These are phyloP conservation scores for Cyprinodon diabolis DNA, from an alignment of 2,797 vertebrate species.

Conservation along the genomic window DNA sequence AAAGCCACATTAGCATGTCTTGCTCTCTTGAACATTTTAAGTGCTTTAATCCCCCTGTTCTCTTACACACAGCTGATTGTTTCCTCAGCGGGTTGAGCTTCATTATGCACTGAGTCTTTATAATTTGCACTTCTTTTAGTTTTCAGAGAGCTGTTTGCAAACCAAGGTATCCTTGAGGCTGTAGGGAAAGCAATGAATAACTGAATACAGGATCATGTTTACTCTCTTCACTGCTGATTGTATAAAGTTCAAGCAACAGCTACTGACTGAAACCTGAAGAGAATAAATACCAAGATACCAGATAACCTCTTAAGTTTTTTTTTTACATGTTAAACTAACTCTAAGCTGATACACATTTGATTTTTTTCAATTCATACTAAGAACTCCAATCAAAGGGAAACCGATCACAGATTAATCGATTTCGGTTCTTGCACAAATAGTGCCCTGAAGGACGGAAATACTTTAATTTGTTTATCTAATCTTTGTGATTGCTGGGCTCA, in stretches of 20 bases:
- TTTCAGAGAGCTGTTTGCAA: constrained; percentile 63
- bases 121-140: constrained; percentile 44
- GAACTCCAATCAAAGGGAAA: not conserved
- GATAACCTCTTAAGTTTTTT: not conserved
- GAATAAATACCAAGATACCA: not conserved
- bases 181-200: constrained; percentile 51
- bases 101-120: constrained; percentile 57
- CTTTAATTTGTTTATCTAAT: too few species aligned
- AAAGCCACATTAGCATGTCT: constrained; percentile 46
- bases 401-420: not conserved
- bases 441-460: not conserved
- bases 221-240: constrained; percentile 36
- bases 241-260: constrained; percentile 16
- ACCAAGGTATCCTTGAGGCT: constrained; percentile 53
- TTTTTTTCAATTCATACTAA: not conserved
- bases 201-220: constrained; percentile 58
- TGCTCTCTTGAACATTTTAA: constrained; percentile 37
- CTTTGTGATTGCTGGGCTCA: too few species aligned
- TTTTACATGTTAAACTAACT: not conserved
- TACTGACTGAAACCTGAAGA: constrained; percentile 29
- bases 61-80: constrained; percentile 52
- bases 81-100: constrained; percentile 59
- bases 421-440: not conserved
- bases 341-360: not conserved
- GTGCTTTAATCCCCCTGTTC: constrained; percentile 53